phyloP scores from a whole-genome alignment of 2,113 vertebrate genomes.

The Rhodinocichla rosea region DNA sequence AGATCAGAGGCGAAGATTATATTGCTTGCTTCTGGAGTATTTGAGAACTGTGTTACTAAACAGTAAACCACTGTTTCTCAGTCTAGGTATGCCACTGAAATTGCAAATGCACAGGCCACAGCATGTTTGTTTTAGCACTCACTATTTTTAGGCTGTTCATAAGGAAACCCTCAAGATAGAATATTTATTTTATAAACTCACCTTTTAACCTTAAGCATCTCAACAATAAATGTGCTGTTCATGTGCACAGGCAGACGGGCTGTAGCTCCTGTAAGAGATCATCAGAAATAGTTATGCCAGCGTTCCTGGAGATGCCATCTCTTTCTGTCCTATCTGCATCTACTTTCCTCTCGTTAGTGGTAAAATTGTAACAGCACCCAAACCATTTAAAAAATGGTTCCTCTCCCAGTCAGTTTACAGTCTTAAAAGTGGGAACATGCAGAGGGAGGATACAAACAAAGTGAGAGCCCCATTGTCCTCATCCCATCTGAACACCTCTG shows the following conservation, averaged over 20 bases:
- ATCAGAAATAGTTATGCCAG: neutral
- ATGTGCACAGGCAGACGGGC: fast-evolving
- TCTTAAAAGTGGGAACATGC: neutral
- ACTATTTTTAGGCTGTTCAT: neutral
- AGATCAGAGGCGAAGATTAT: neutral
- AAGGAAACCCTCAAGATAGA: neutral
- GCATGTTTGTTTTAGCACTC: neutral
- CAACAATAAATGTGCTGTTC: neutral
- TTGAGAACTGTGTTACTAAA: neutral
- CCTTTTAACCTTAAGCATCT: neutral
- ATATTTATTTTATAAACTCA: neutral
- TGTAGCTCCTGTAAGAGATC: neutral
- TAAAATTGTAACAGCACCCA: neutral
- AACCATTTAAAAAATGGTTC: neutral
- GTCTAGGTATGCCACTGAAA: neutral
- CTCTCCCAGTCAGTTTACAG: neutral
- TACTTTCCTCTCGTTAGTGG: neutral
- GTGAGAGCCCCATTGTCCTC: neutral
- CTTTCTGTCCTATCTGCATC: neutral
- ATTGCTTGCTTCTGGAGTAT: neutral
- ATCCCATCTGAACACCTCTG: neutral
- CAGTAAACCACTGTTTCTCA: neutral
- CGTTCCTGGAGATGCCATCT: neutral
- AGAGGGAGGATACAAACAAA: neutral
- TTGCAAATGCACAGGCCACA: neutral